Evolutionary conservation across 2,888 invertebrate species (phyloP), one percentile per base, ranked within the genome.

Genomic region (Drosophila colorata): DNA sequence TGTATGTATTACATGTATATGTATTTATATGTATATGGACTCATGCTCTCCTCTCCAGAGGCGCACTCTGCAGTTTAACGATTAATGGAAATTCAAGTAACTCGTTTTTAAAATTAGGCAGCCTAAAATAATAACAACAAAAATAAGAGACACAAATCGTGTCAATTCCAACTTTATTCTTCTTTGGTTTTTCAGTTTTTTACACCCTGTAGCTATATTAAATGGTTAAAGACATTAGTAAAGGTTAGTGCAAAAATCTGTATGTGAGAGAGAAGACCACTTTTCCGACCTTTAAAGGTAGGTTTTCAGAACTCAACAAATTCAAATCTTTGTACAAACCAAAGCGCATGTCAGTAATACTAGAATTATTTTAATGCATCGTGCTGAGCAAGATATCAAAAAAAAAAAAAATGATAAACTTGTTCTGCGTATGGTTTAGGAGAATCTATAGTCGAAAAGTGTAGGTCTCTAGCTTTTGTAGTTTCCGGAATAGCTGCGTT

Each of bases 11-110:
- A 13, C 40, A 48, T 33, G 47, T 59, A n/a, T 31, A 41, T 13
- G 9, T 41, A 9, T 25, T 8, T 31, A 33, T 53, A 6, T 20
- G 3, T 14, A 3, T 35, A 35, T 41, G 25, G 13, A 37, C 28
- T 44, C 14, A 28, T 57, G 33, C 14, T 28, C 13, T 60, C 14
- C 55, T 47, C 23, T n/a, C n/a, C n/a, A n/a, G n/a, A n/a, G n/a
- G 41, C 9, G 9, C 9, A n/a, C 37, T 44, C 43, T 49, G 23
- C 44, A 23, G 16, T 38, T 48, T 57, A 57, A 49, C 49, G 61
- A 46, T 47, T 65, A 46, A 57, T 66, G 38, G 18, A 51, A 37
- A 47, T 57, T 44, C 49, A n/a, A 28, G 31, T 16, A 28, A 48
- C n/a, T 41, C 11, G 8, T 11, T 38, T n/a, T 14, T 5, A 8